Evolutionary conservation across 1,140 invertebrate genomes (phyloP).

Genomic region (Globodera rostochiensis): DNA sequence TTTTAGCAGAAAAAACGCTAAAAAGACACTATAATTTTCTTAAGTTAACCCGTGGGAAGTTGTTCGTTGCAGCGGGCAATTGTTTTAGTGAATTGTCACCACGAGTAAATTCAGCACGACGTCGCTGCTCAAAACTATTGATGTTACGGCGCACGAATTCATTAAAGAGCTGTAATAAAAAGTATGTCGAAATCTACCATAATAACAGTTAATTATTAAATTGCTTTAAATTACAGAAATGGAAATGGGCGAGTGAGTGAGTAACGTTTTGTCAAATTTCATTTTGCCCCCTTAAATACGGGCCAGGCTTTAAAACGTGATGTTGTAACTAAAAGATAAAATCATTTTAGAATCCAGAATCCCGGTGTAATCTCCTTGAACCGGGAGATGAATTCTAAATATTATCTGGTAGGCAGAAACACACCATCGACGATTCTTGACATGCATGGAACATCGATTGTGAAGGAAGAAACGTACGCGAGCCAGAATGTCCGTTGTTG

Average conservation of each 20-base stretch:
- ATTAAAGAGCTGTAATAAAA: slow-evolving; percentile 31
- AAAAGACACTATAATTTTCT: neutral
- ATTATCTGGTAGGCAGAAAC: neutral
- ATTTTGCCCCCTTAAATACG: too few relatives aligned
- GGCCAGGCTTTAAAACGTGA: too few relatives aligned
- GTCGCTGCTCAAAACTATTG: slow-evolving; percentile 35
- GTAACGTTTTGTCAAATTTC: too few relatives aligned
- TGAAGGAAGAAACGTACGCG: too few relatives aligned
- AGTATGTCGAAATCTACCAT: neutral
- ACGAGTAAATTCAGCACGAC: slow-evolving; percentile 27
- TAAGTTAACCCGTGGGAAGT: slow-evolving; percentile 15
- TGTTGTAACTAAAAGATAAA: too few relatives aligned
- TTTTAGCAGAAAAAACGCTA: neutral
- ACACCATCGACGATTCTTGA: slow-evolving; percentile 17
- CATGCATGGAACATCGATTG: slow-evolving; percentile 26
- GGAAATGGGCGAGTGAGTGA: neutral
- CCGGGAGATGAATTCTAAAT: too few relatives aligned
- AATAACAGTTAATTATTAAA: neutral
- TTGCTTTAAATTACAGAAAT: too few relatives aligned
- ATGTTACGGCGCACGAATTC: slow-evolving; percentile 30
- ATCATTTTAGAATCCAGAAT: too few relatives aligned
- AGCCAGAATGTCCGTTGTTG: too few relatives aligned
- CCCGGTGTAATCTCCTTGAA: too few relatives aligned
- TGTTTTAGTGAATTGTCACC: slow-evolving; percentile 24
- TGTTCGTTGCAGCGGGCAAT: slow-evolving; percentile 10